Evolutionary conservation across 1,140 invertebrate genomes (phyloP).

Genomic region (Reticulitermes speratus): DNA sequence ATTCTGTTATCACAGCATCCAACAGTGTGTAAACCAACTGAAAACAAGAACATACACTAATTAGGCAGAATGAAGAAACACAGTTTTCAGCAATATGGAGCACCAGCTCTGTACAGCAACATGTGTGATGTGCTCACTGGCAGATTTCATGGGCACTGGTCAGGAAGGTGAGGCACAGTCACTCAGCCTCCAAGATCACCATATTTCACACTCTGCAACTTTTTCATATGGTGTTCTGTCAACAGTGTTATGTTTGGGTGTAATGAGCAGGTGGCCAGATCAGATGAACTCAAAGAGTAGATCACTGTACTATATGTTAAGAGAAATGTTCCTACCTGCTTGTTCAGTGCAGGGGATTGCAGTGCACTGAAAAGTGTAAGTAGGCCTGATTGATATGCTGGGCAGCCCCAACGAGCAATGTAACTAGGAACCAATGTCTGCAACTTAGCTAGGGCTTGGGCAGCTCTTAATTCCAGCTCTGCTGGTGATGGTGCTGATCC

Average conservation of each 20-base stretch:
- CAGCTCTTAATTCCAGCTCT: slow-evolving; percentile 23
- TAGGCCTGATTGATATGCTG: slow-evolving; percentile 24
- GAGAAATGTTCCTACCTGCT: slow-evolving; percentile 26
- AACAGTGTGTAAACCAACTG: slow-evolving; percentile 33
- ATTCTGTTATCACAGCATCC: slow-evolving; percentile 27
- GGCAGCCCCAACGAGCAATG: slow-evolving; percentile 22
- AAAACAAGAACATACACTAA: background rate
- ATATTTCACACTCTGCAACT: background rate
- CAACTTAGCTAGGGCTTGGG: slow-evolving; percentile 15
- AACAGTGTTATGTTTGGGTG: background rate
- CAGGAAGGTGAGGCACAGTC: background rate
- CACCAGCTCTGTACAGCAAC: too few species aligned
- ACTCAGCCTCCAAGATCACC: background rate
- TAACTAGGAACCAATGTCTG: slow-evolving; percentile 25
- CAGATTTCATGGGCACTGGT: background rate
- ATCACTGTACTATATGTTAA: background rate
- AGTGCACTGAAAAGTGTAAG: slow-evolving; percentile 29
- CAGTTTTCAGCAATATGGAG: too few species aligned
- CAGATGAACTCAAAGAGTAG: background rate
- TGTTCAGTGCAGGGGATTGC: slow-evolving; percentile 31
- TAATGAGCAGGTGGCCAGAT: background rate
- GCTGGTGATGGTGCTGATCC: background rate
- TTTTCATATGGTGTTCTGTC: background rate
- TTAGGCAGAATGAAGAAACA: too few species aligned
- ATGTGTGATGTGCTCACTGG: too few species aligned